Base-by-base conservation (phyloP, 1,140 invertebrate genomes). In the Drosophila sechellia region DNA sequence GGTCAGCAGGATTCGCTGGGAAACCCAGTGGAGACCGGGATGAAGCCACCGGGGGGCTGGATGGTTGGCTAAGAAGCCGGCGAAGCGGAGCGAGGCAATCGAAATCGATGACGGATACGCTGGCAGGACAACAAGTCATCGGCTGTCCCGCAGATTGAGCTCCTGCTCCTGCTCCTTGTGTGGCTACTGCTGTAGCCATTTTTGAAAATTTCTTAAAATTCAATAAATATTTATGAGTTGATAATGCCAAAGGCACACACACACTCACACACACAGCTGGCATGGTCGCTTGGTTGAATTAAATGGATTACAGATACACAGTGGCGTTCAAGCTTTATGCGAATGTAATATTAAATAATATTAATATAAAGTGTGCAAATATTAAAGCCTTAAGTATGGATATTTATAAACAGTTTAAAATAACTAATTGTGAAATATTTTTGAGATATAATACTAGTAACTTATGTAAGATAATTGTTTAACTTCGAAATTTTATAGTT, bases 201-300 rank as follows among this genome's bases (percentile, higher is more conserved):
- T 89, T 89, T 59, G 75, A 84, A 86, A 90, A 90, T 83, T 90
- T 90, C 85, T 90, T 90, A 90, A 90, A 90, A 90, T 90, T 90
- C 85, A 90, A 90, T 90, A 90, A 90, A 90, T 90, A 90, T 90
- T 90, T 90, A 90, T 90, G 85, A 90, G 85, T 90, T 90, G 77
- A 89, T 89, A 89, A 89, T 89, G 74, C 84, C 79, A 77, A 54
- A 80, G 68, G 59, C 54, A 58, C 40, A 59, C 58, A 65, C 55
- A 71, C 54, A 65, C 55, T 64, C 54, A 39, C 71, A 71, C 55
- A 61, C 54, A 60, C 66, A 74, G 63, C 66, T 79, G 75, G 59
- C 70, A 66, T 59, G 71, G 64, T 71, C 79, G 81, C 81, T 81
- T 78, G 81, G 83, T 69, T 81, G 83, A 87, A 86, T 86, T 86